Base-by-base conservation (phyloP, 2,888 invertebrate genomes). In the Drosophila prolongata region DNA sequence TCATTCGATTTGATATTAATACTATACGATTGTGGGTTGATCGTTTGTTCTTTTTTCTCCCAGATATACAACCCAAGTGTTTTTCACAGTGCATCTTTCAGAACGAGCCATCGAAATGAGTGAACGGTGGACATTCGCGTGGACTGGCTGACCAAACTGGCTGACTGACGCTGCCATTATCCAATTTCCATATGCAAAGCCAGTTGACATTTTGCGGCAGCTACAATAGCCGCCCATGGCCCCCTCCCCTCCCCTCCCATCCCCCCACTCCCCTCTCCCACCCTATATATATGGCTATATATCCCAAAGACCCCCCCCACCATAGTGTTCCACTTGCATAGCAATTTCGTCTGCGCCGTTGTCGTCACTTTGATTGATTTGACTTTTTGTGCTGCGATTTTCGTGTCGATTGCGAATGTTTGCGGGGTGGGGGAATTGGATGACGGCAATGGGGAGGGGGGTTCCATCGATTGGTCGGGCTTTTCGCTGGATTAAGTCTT, bases 181-280 rank as follows among this genome's bases (percentile, higher is more conserved):
- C 87, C 87, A 86, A 86, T 86, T 86, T 86, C 78, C 80, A 85
- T 87, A 85, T 83, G 83, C 82, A 79, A 80, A 80, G 78, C 77
- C 66, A 57, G 84, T 84, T 84, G 84, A 84, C 87, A 84, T 87
- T 83, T 84, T 86, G 84, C 73, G 76, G 84, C 85, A 79, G 76
- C 75, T 75, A 78, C 77, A 83, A 68, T 62, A 72, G 75, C 70
- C 75, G 40, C 16, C 37, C 19, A 49, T 47, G 42, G n/a, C 10
- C 34, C 47, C n/a, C 11, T 11, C 27, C 5, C 40, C 13, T 8
- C 30, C 47, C n/a, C 1, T 16, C 16, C 11, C 13, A 37, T 34
- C 4, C 3, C n/a, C 13, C n/a, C 27, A 3, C 40, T 34, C 4
- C 3, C n/a, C 13, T 16, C 2, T 16, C 5, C 11, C 6, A 1